phyloP scores from a whole-genome alignment of 2,113 vertebrate species.

The Albula goreensis region DNA sequence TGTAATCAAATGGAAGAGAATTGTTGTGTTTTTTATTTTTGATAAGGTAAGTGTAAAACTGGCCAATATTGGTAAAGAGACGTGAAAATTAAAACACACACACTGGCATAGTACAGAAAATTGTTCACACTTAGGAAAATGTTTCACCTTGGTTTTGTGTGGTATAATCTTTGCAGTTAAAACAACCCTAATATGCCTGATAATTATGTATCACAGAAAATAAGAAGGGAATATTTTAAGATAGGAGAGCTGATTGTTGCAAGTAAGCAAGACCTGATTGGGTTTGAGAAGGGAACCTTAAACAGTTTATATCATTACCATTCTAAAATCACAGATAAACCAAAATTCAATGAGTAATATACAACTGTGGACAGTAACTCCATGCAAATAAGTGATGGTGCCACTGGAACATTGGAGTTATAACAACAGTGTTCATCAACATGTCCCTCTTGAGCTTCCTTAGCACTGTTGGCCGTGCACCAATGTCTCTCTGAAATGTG shows the following conservation, averaged over 20 bases:
- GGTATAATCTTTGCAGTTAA: not conserved
- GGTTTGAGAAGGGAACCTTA: not conserved
- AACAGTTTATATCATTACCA: not conserved
- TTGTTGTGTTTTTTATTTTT: not conserved
- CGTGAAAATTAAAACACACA: not conserved
- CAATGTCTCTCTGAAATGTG: not conserved
- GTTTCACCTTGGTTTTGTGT: not conserved
- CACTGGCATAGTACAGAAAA: not conserved
- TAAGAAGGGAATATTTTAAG: not conserved
- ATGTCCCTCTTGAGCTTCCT: not conserved
- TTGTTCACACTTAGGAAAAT: not conserved
- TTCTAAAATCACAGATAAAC: not conserved
- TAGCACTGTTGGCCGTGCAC: not conserved
- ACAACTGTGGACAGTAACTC: not conserved
- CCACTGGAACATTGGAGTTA: not conserved
- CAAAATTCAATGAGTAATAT: not conserved
- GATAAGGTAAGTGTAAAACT: not conserved
- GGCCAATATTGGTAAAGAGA: not conserved
- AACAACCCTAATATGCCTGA: not conserved
- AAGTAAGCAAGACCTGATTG: not conserved
- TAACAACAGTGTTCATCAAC: not conserved
- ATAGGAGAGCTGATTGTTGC: not conserved
- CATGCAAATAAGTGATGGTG: too few relatives aligned
- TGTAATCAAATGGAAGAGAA: not conserved
- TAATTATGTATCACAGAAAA: not conserved